Conservation (phyloP, 2,888 invertebrate genomes). For the Stenurella melanura region DNA sequence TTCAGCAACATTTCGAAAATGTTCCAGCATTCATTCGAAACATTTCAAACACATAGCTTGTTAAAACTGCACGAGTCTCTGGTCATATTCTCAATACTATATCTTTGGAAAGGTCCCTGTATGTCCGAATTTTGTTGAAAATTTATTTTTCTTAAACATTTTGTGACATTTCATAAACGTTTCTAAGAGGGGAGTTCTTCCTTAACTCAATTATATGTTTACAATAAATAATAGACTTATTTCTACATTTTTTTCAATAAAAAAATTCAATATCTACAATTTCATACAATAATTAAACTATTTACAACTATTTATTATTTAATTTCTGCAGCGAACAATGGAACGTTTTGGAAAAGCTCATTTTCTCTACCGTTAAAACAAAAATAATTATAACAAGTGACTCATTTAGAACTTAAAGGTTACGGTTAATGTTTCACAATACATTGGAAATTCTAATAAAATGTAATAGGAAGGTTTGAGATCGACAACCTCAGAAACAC, state of each 20-base stretch:
- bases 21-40: conserved; percentile 8
- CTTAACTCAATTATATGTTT: conserved; percentile 53
- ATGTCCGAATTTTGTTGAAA: not conserved
- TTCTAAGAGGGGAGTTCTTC: conserved; percentile 53
- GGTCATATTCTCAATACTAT: not conserved
- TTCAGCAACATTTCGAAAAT: not conserved
- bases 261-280: conserved; percentile 70
- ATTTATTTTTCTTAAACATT: not conserved
- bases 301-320: conserved; percentile 58
- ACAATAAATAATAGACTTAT: conserved; percentile 66
- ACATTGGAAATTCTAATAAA: conserved; percentile 1
- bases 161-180: conserved; percentile 41
- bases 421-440: not conserved
- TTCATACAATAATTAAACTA: conserved; percentile 66
- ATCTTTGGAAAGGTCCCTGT: not conserved
- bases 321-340: conserved; percentile 43
- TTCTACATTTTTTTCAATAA: conserved; percentile 62
- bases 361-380: not conserved
- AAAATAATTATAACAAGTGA: conserved; percentile 2
- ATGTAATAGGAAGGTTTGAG: not conserved
- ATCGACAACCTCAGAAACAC: conserved; percentile 28
- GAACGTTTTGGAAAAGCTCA: conserved; percentile 3
- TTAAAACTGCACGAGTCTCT: not conserved
- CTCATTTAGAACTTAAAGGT: not conserved
- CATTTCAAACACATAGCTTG: not conserved